Evolutionary conservation across 2,113 vertebrate species (phyloP).

Genomic region (Crocuta crocuta): DNA sequence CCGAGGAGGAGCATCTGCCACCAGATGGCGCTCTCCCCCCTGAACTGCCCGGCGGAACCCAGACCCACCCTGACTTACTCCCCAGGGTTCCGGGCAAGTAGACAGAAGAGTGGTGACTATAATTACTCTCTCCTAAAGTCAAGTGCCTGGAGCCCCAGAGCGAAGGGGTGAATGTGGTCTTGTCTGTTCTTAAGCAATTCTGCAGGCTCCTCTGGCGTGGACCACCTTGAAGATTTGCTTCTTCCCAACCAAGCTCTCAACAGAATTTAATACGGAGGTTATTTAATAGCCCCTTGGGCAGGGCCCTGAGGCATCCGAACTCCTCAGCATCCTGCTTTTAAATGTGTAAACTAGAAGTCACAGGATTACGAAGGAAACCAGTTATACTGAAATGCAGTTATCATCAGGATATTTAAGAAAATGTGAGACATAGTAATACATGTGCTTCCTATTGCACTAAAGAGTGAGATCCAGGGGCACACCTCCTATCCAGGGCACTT

Average conservation of each 20-base stretch:
- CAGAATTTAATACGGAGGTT: neutral
- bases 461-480: neutral
- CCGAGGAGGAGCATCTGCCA: neutral
- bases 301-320: neutral
- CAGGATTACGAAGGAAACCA: neutral
- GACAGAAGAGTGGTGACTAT: neutral
- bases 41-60: fast-evolving
- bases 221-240: neutral
- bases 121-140: neutral
- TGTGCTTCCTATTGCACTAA: neutral
- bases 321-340: neutral
- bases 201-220: neutral
- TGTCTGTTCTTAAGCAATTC: neutral
- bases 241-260: neutral
- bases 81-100: neutral
- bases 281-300: neutral
- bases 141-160: neutral
- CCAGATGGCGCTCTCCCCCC: conserved; percentile 66
- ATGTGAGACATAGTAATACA: neutral
- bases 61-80: neutral
- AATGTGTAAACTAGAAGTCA: neutral
- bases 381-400: neutral
- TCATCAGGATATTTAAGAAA: neutral
- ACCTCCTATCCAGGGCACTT: neutral
- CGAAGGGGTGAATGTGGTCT: neutral